These are phyloP conservation scores for Peromyscus nudipes DNA, from an alignment of 2,797 vertebrate species.

Conservation along the genomic window DNA sequence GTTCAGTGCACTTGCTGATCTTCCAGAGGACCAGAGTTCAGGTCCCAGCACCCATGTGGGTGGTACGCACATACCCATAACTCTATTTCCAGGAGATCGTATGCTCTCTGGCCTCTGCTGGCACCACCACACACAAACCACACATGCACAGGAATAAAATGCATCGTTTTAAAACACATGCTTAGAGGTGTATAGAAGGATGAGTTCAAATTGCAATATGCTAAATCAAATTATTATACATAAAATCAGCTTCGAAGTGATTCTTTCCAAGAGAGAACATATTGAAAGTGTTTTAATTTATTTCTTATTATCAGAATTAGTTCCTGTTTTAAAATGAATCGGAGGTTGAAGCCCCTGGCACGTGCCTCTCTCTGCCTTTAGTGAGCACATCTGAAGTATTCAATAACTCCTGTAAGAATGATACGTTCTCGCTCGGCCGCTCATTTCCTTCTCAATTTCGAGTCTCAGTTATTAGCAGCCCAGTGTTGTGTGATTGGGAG, in stretches of 20 bases:
- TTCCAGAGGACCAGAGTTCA: background rate
- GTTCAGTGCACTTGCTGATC: background rate
- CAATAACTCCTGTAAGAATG: conserved; percentile 64
- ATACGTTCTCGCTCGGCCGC: conserved; percentile 25
- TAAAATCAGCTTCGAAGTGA: background rate
- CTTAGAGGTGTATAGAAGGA: background rate
- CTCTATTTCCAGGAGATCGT: background rate
- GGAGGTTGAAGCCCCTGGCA: conserved; percentile 52
- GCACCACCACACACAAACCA: background rate
- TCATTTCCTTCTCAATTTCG: conserved; percentile 78
- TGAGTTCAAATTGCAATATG: background rate
- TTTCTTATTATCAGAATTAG: conserved; percentile 60
- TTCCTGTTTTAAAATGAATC: conserved; percentile 65
- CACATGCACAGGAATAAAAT: background rate
- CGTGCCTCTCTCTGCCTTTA: conserved; percentile 36
- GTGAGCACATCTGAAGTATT: conserved; percentile 66
- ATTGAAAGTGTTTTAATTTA: conserved; percentile 43
- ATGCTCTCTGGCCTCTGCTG: background rate
- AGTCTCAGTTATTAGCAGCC: conserved; percentile 65
- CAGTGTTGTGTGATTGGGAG: conserved; percentile 21
- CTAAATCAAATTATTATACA: conserved; percentile 48
- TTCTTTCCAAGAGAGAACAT: conserved; percentile 40
- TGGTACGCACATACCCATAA: background rate
- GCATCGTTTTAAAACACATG: background rate
- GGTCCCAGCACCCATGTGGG: background rate